A percentile compares a stretch with the other conserved stretches of the same genome.
phyloP scores from a whole-genome alignment of 2,888 invertebrate species.

The Tanypteryx hageni region DNA sequence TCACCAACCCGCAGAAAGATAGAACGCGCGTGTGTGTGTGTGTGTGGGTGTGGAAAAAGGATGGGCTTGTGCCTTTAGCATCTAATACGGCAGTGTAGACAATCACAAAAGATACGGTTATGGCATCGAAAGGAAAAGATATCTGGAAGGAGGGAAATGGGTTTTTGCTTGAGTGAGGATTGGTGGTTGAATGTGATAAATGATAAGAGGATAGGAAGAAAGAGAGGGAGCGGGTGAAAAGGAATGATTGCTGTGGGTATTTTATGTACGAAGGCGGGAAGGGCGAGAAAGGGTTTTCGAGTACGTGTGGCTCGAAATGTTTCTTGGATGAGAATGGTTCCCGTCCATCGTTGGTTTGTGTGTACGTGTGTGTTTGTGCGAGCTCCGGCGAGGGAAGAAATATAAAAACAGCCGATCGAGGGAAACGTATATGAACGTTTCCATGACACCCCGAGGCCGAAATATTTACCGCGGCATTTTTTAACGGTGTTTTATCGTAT shows the following conservation, averaged over 20 bases:
- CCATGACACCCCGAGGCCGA: neutral
- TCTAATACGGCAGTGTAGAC: conserved; percentile 34
- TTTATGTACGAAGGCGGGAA: neutral
- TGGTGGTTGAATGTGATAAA: conserved; percentile 42
- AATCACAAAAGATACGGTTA: conserved; percentile 41
- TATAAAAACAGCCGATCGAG: neutral
- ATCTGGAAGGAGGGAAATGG: neutral
- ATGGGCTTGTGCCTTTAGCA: neutral
- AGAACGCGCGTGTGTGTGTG: neutral
- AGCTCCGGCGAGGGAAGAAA: neutral
- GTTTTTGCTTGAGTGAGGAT: conserved; percentile 17
- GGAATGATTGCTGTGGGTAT: neutral
- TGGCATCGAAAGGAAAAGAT: neutral
- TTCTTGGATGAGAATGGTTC: conserved; percentile 20
- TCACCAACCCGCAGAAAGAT: neutral
- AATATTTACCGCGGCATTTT: neutral
- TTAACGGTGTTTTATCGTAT: neutral
- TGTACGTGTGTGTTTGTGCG: neutral
- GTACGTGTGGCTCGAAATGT: conserved; percentile 14
- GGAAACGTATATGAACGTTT: neutral
- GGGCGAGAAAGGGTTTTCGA: conserved; percentile 12
- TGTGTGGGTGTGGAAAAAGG: neutral
- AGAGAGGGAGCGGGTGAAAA: neutral
- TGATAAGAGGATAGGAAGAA: conserved; percentile 1
- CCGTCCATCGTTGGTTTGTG: neutral